Percentiles rank a stretch among this genome's conserved stretches.
Evolutionary conservation across 2,888 invertebrate genomes (phyloP).

Genomic region (Tipula vernalis): DNA sequence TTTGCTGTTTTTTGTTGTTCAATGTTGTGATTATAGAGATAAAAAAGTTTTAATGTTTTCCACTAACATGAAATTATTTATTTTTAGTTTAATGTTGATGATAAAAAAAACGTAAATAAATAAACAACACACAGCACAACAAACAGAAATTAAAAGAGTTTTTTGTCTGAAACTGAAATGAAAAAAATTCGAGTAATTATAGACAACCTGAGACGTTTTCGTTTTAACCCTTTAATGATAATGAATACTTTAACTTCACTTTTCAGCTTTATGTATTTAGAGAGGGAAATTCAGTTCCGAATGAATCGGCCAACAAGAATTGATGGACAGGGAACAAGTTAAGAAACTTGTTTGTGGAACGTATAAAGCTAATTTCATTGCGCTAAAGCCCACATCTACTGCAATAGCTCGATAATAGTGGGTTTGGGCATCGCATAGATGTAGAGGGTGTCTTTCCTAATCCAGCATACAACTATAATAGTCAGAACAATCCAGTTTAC

Average conservation of each 20-base stretch:
- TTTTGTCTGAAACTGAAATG: neutral
- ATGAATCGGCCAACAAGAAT: too few relatives aligned
- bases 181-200: neutral
- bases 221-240: neutral
- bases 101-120: neutral
- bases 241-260: neutral
- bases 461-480: too few relatives aligned
- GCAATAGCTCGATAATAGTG: too few relatives aligned
- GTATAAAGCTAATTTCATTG: too few relatives aligned
- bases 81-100: neutral
- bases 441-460: too few relatives aligned
- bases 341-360: too few relatives aligned
- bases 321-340: too few relatives aligned
- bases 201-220: neutral
- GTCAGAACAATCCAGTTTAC: too few relatives aligned
- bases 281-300: too few relatives aligned
- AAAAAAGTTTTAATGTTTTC: neutral
- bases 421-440: too few relatives aligned
- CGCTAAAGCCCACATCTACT: too few relatives aligned
- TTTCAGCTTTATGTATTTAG: too few relatives aligned
- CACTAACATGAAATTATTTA: neutral
- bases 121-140: neutral
- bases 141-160: neutral
- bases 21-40: neutral
- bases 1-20: neutral